Evolutionary conservation across 2,113 vertebrate genomes (phyloP), one percentile per base, ranked within the genome.

Genomic region (Mesocricetus auratus): DNA sequence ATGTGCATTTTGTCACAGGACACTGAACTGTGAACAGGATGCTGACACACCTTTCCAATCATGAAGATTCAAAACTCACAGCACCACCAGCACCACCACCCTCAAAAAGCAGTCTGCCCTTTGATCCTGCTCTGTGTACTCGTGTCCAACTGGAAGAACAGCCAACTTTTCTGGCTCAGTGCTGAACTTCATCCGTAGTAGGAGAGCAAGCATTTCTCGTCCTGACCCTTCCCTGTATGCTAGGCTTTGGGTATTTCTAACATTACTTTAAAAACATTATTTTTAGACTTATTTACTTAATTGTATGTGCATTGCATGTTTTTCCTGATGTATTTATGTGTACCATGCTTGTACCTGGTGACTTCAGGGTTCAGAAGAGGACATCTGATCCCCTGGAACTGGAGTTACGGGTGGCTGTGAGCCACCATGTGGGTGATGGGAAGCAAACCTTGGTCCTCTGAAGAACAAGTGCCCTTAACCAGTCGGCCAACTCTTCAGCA

Each of bases 1-100:
- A 87, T 74, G 45, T 42, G 39, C 81, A 21, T 68, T 87, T 75
- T 36, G 88, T 77, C 92, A 50, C 53, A 5, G 66, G 95, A 86
- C 64, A 42, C 82, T 94, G 56, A 74, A 78, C 91, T 64, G 62
- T 83, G 96, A 96, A 95, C 93, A 86, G 24, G 6, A 74, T 33
- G 91, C 74, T 69, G 66, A 26, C 15, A 45, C 78, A 89, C 86
- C 60, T 91, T 94, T 94, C 60, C 56, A 91, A 7, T 88, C 74
- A 93, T 1, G 36, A 26, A 62, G 60, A 71, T 73, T 94, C 85
- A 81, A 88, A 89, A 75, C 79, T 90, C 60, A 77, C 5, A 77
- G n/a, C 69, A 69, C 36, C 7, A 29, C 73, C 4, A 42, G 16
- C n/a, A 42, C 47, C 77, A 64, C 64, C 2, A 62, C 17, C 26